These are phyloP conservation scores for Acanthaster planci DNA, from an alignment of 35 echinoderm and acorn worm species.

Conservation along the genomic window DNA sequence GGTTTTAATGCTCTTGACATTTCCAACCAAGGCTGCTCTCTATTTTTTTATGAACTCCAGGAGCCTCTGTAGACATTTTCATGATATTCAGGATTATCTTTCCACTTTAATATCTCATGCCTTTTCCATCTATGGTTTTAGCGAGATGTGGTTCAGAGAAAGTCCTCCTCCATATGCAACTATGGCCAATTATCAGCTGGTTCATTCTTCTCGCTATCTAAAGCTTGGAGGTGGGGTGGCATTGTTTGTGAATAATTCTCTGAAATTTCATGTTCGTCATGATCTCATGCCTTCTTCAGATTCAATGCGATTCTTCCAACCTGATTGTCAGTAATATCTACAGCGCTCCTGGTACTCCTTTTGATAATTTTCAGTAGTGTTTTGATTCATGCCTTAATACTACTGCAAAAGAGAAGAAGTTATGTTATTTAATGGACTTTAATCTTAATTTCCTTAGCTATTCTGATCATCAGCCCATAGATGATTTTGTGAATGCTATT, in stretches of 20 bases:
- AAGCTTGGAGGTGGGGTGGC: background rate
- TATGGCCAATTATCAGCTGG: background rate
- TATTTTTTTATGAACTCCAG: no score
- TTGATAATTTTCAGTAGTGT: background rate
- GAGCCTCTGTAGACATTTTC: no score
- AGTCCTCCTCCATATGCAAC: background rate
- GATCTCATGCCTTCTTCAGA: background rate
- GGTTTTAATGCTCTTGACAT: no score
- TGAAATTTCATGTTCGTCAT: background rate
- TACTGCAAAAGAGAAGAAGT: background rate
- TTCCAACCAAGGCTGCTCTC: no score
- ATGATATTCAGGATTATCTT: no score
- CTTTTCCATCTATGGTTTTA: no score
- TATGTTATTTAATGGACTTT: background rate
- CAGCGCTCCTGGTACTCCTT: background rate
- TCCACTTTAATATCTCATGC: no score
- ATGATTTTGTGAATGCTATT: background rate
- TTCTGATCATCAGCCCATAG: background rate
- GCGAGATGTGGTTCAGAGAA: background rate
- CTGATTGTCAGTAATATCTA: background rate
- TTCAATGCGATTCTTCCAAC: background rate
- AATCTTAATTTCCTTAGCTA: background rate
- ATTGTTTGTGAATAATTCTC: background rate
- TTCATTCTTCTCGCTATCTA: background rate
- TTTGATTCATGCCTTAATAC: slow-evolving; percentile 4